Evolutionary conservation across 2,888 invertebrate species (phyloP).

Genomic region (Pyrrhia umbra): DNA sequence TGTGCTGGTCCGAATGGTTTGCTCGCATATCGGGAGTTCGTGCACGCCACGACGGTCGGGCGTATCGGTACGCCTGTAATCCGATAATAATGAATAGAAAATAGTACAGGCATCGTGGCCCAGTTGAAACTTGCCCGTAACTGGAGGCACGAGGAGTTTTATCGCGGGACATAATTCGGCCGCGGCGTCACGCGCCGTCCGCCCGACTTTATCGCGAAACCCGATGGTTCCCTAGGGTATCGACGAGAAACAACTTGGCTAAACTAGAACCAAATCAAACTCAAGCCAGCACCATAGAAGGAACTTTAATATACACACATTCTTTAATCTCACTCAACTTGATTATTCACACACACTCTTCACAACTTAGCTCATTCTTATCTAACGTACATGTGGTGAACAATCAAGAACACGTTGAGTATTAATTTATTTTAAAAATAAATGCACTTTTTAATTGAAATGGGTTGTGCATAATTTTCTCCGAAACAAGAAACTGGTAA

Average conservation of each 20-base stretch:
- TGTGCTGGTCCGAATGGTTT: slow-evolving; percentile 68
- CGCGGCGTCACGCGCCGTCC: slow-evolving; percentile 79
- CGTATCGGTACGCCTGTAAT: slow-evolving; percentile 79
- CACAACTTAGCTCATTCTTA: slow-evolving; percentile 10
- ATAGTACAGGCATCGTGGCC: slow-evolving; percentile 80
- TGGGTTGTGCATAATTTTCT: slow-evolving; percentile 27
- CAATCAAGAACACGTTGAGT: slow-evolving; percentile 10
- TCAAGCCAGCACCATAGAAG: slow-evolving; percentile 20
- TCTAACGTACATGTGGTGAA: neutral
- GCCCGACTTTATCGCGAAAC: slow-evolving; percentile 76
- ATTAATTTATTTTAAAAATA: slow-evolving; percentile 34
- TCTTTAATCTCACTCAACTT: too few species aligned
- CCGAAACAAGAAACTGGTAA: slow-evolving; percentile 52
- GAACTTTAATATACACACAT: slow-evolving; percentile 26
- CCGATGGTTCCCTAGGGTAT: slow-evolving; percentile 75
- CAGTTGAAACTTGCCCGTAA: slow-evolving; percentile 77
- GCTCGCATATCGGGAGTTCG: slow-evolving; percentile 80
- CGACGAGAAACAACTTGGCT: slow-evolving; percentile 69
- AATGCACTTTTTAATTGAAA: slow-evolving; percentile 27
- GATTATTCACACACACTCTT: too few species aligned
- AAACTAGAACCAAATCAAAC: slow-evolving; percentile 59
- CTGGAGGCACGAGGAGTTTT: slow-evolving; percentile 79
- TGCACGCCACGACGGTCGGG: slow-evolving; percentile 73
- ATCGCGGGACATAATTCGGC: slow-evolving; percentile 82
- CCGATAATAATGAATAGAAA: slow-evolving; percentile 86